These are phyloP conservation scores for Hoplodrina blanda DNA, from an alignment of 2,888 invertebrate species.

Conservation along the genomic window DNA sequence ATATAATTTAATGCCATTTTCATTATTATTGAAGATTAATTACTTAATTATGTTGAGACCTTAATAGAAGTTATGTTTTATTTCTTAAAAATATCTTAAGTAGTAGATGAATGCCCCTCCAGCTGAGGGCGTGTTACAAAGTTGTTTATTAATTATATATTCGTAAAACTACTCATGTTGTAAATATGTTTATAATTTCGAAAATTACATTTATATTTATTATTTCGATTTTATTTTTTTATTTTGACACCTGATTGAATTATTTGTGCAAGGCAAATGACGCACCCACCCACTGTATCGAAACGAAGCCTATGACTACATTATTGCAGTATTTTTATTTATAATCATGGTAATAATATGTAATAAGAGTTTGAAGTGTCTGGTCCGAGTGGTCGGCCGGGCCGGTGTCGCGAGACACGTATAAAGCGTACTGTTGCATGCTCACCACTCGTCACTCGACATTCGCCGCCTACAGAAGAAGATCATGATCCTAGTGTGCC, in stretches of 20 bases:
- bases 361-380: conserved; percentile 68
- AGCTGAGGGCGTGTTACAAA: conserved; percentile 72
- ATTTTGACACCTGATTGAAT: conserved; percentile 70
- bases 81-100: conserved; percentile 68
- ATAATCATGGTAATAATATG: conserved; percentile 58
- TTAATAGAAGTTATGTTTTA: conserved; percentile 69
- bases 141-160: conserved; percentile 76
- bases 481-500: conserved; percentile 97
- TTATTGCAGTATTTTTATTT: conserved; percentile 42
- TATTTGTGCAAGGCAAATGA: conserved; percentile 81
- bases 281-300: conserved; percentile 79
- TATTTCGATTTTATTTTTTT: conserved; percentile 80
- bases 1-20: conserved; percentile 85
- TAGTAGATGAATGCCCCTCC: conserved; percentile 65
- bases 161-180: conserved; percentile 83
- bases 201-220: conserved; percentile 90
- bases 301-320: conserved; percentile 46
- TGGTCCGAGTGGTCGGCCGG: conserved; percentile 63
- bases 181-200: conserved; percentile 87
- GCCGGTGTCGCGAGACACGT: conserved; percentile 70
- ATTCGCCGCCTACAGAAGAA: conserved; percentile 93
- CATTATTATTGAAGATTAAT: conserved; percentile 74
- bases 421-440: conserved; percentile 89
- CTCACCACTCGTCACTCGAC: conserved; percentile 68
- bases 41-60: conserved; percentile 74